Percentiles rank a stretch among this genome's conserved stretches.
phyloP scores from a whole-genome alignment of 2,888 invertebrate genomes.

The Eledona agricola region DNA sequence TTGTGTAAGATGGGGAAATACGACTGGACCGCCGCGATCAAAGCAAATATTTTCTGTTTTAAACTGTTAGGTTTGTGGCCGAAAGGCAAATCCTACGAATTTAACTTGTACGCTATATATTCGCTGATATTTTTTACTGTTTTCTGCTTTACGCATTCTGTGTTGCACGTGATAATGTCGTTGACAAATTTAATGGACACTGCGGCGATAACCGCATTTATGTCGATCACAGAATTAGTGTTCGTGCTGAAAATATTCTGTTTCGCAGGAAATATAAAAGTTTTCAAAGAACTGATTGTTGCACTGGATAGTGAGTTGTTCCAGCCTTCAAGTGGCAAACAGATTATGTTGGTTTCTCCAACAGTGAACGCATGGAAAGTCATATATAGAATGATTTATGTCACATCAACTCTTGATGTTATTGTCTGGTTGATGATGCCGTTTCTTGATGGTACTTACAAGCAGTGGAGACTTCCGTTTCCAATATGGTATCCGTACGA shows the following conservation, averaged over 20 bases:
- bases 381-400: too few species aligned
- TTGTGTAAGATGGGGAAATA: slow-evolving; percentile 5
- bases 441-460: slow-evolving; percentile 4
- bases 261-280: too few species aligned
- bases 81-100: not conserved
- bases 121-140: too few species aligned
- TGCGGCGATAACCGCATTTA: too few species aligned
- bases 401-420: too few species aligned
- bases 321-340: slow-evolving; percentile 20
- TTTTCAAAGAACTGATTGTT: slow-evolving; percentile 7
- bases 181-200: too few species aligned
- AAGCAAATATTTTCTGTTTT: not conserved
- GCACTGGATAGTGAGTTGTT: slow-evolving; percentile 2
- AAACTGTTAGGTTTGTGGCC: slow-evolving; percentile 1
- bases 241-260: too few species aligned
- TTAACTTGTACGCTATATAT: not conserved
- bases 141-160: too few species aligned
- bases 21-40: not conserved
- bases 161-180: too few species aligned
- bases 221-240: too few species aligned
- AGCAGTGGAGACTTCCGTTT: slow-evolving; percentile 9
- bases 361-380: slow-evolving; percentile 5
- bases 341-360: slow-evolving; percentile 8
- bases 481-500: slow-evolving; percentile 23
- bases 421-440: too few species aligned